phyloP scores from a whole-genome alignment of 2,113 vertebrate species.

The Colistium nudipinnis region DNA sequence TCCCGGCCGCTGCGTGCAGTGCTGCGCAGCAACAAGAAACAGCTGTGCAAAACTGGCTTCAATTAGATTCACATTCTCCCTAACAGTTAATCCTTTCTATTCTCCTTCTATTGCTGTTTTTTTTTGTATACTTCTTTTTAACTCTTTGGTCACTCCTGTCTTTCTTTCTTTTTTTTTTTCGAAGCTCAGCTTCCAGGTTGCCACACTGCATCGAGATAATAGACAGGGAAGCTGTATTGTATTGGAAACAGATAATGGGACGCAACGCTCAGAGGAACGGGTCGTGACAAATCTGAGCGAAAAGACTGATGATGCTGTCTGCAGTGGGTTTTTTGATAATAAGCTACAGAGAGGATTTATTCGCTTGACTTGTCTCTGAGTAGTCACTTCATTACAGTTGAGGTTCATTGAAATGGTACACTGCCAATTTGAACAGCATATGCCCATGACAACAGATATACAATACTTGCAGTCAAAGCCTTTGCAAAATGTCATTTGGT shows the following conservation, averaged over 20 bases:
- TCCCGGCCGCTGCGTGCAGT: conserved; percentile 69
- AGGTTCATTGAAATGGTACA: conserved; percentile 22
- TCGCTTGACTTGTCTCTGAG: conserved; percentile 38
- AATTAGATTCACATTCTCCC: conserved; percentile 83
- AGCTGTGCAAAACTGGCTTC: conserved; percentile 84
- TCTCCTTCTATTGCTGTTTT: conserved; percentile 58
- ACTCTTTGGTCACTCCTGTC: conserved; percentile 64
- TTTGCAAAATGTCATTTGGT: conserved; percentile 22
- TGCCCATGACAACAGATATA: conserved; percentile 12
- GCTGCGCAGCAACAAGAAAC: conserved; percentile 80
- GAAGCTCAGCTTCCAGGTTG: conserved; percentile 61
- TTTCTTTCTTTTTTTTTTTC: conserved; percentile 14
- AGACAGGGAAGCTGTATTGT: conserved; percentile 47
- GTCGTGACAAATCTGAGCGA: conserved; percentile 58
- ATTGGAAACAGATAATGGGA: conserved; percentile 68
- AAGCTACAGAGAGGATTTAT: conserved; percentile 46
- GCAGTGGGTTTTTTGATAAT: conserved; percentile 42
- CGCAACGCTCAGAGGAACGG: conserved; percentile 55
- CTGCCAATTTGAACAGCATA: too few species aligned
- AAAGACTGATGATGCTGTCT: conserved; percentile 38
- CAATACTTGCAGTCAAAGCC: conserved; percentile 30
- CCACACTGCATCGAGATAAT: conserved; percentile 68
- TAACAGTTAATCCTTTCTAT: conserved; percentile 79
- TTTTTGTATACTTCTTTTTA: conserved; percentile 53
- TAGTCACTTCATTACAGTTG: conserved; percentile 27